These are phyloP conservation scores for Prenolepis imparis DNA, from an alignment of 2,888 invertebrate genomes.

Conservation along the genomic window DNA sequence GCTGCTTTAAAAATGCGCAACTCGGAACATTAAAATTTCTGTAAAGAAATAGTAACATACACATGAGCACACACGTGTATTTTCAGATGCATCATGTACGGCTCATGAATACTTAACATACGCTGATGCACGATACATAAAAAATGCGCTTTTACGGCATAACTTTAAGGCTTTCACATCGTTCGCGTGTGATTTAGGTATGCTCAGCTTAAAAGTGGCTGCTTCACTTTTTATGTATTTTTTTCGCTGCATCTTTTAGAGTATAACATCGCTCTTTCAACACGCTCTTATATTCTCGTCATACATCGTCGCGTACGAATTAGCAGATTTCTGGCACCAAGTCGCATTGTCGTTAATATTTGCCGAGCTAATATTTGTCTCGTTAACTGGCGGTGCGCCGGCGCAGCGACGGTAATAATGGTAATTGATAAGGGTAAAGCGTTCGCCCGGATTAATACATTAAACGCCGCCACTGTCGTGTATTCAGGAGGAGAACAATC, in stretches of 20 bases:
- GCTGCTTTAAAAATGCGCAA: slow-evolving; percentile 5
- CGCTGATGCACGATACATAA: slow-evolving; percentile 25
- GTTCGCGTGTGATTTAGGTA: slow-evolving; percentile 27
- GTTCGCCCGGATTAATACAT: slow-evolving; percentile 46
- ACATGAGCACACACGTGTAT: neutral
- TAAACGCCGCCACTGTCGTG: slow-evolving; percentile 25
- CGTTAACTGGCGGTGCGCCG: slow-evolving; percentile 46
- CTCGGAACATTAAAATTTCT: slow-evolving; percentile 21
- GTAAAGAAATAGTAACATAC: slow-evolving; percentile 9
- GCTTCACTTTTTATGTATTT: neutral
- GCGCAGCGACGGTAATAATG: slow-evolving; percentile 39
- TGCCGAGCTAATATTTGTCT: slow-evolving; percentile 53
- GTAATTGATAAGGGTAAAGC: slow-evolving; percentile 55
- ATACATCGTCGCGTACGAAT: slow-evolving; percentile 12
- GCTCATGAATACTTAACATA: slow-evolving; percentile 33
- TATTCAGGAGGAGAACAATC: slow-evolving; percentile 5
- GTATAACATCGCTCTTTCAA: neutral
- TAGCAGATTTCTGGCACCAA: slow-evolving; percentile 32
- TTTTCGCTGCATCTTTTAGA: slow-evolving; percentile 8
- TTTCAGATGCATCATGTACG: neutral
- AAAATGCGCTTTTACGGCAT: slow-evolving; percentile 37
- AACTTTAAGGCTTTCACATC: neutral
- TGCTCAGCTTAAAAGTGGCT: slow-evolving; percentile 18
- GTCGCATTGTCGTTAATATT: slow-evolving; percentile 40
- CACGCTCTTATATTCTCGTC: neutral